Conservation (phyloP, 2,113 vertebrate species). For the Aleadryas rufinucha region DNA sequence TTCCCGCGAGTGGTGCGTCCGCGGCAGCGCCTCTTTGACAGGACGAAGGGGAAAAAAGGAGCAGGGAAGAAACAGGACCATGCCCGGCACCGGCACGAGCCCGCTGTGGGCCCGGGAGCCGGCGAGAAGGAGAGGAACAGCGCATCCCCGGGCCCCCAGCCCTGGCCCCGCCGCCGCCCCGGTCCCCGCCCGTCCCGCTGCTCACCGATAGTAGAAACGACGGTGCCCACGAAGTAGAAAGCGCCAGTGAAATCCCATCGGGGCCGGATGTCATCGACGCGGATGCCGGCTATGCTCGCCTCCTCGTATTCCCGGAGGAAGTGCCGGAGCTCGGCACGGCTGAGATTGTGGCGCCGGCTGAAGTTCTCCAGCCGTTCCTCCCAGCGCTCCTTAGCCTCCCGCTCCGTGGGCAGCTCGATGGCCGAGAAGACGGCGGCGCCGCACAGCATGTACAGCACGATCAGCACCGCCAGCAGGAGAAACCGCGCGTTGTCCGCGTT, state of each 20-base stretch:
- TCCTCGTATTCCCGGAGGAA: slow-evolving; percentile 89
- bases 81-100: not conserved
- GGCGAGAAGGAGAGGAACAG: not conserved
- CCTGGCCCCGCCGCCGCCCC: not conserved
- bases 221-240: slow-evolving; percentile 96
- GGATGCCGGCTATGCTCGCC: slow-evolving; percentile 86
- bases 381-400: slow-evolving; percentile 87
- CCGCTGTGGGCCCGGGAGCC: not conserved
- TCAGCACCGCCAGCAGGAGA: slow-evolving; percentile 85
- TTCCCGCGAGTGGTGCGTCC: not conserved
- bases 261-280: slow-evolving; percentile 82
- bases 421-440: slow-evolving; percentile 95
- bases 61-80: not conserved
- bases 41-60: not conserved
- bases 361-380: slow-evolving; percentile 85
- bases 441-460: slow-evolving; percentile 86
- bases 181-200: not conserved
- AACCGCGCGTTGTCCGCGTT: slow-evolving; percentile 94
- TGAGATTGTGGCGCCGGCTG: slow-evolving; percentile 86
- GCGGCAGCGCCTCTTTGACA: not conserved
- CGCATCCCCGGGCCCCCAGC: not conserved
- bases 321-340: slow-evolving; percentile 78
- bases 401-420: slow-evolving; percentile 89
- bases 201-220: slow-evolving; percentile 97
- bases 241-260: slow-evolving; percentile 95